Evolutionary conservation across 2,797 vertebrate genomes (phyloP).

Genomic region (Triplophysa bombifrons): DNA sequence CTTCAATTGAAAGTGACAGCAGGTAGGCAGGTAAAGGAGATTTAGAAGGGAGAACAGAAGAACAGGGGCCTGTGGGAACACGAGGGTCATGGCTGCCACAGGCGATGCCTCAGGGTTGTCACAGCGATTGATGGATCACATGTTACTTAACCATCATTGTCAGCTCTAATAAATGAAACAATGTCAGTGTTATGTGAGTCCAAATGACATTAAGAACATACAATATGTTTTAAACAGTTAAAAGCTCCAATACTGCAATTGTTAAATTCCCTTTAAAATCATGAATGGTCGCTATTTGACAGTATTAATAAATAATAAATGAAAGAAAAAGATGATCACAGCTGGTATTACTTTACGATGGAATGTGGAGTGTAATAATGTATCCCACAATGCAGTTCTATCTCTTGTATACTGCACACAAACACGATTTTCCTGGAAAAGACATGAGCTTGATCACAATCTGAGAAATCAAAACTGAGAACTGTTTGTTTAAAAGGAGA

Average conservation of each 20-base stretch:
- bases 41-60: conserved; percentile 36
- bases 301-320: background rate
- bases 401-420: background rate
- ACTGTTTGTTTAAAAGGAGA: too few relatives aligned
- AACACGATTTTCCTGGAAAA: background rate
- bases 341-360: too few relatives aligned
- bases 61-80: conserved; percentile 17
- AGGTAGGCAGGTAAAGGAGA: conserved; percentile 12
- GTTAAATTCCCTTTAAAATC: background rate
- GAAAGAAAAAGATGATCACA: too few relatives aligned
- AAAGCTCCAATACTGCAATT: background rate
- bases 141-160: conserved; percentile 31
- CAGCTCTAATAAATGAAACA: background rate
- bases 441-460: conserved; percentile 30
- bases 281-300: background rate
- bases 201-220: background rate
- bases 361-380: too few relatives aligned
- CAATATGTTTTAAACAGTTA: background rate
- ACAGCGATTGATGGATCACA: conserved; percentile 48
- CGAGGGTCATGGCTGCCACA: conserved; percentile 44
- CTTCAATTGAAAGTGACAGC: conserved; percentile 56
- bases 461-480: conserved; percentile 23
- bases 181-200: background rate
- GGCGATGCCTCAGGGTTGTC: conserved; percentile 47
- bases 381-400: too few relatives aligned